Conservation (phyloP, 2,888 invertebrate species). For the Cryptus viduatorius region DNA sequence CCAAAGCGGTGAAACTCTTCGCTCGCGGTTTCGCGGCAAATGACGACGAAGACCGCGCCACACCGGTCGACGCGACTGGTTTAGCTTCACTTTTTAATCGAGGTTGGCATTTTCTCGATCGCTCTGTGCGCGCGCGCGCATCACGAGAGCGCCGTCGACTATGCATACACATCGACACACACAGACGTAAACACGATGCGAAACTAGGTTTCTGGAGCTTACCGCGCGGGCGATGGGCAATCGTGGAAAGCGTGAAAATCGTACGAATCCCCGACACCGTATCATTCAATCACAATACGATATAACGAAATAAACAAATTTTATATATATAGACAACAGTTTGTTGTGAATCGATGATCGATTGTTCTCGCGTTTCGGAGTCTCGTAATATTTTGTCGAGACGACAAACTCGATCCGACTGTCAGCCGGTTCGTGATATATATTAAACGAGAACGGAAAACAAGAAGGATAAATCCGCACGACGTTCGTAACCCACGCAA, state of each 20-base stretch:
- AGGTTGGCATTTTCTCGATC: constrained; percentile 69
- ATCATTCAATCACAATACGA: neutral
- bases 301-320: constrained; percentile 38
- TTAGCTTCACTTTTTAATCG: constrained; percentile 78
- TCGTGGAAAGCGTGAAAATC: constrained; percentile 67
- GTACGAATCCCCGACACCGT: neutral
- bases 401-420: too few relatives aligned
- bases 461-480: constrained; percentile 1
- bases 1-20: constrained; percentile 45
- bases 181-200: constrained; percentile 12
- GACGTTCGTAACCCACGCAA: constrained; percentile 57
- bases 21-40: constrained; percentile 72
- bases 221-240: constrained; percentile 52
- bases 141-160: constrained; percentile 17
- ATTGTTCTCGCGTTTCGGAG: neutral
- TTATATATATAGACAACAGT: neutral
- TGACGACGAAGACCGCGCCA: constrained; percentile 16
- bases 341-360: neutral
- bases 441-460: constrained; percentile 13
- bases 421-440: neutral
- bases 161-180: constrained; percentile 6
- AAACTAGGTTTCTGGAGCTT: constrained; percentile 79
- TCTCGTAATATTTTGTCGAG: neutral
- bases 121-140: constrained; percentile 16
- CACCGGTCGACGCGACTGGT: constrained; percentile 69